Base-by-base conservation (phyloP, 2,113 vertebrate species). In the Lagopus leucura region DNA sequence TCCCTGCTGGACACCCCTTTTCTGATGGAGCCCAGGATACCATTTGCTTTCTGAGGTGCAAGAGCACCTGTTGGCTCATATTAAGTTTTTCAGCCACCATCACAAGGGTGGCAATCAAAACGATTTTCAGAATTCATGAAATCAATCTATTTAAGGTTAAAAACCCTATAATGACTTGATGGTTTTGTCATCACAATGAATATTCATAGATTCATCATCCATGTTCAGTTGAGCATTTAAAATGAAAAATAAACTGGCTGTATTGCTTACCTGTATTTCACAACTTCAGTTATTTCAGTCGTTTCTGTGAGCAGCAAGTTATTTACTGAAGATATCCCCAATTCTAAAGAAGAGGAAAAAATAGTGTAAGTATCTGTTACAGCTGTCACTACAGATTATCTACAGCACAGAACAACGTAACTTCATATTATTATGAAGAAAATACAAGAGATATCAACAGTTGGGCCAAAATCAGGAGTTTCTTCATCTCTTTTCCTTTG, bases 51-150 rank as follows among this genome's bases (percentile, higher is more conserved):
- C 22, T 12, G 11, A 50, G 22, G 5, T 24, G 48, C 21, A 50
- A 50, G 48, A 50, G 11, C 22, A 24, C 11, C 48, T 24, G 48
- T 22, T 50, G 22, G 6, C 48, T 24, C 20, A 2, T 47, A 5
- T 47, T 47, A 47, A 47, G 45, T 22, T 48, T 48, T 24, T 48
- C 47, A 48, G 48, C 48, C 48, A 50, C 48, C 48, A 80, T 54
- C 54, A 27, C 28, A 71, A 93, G n/a, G 47, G 50, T 90, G 10
- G 43, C 32, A 83, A 17, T 90, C 86, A 34, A 96, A 86, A 74
- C 40, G 22, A 66, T 84, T 47, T 42, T 86, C 57, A 92, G n/a
- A 93, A 95, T 81, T 97, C 28, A 88, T n/a, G 52, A 87, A 45
- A 91, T 30, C 58, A 77, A 30, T 28, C 54, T 85, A 27, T 48